Evolutionary conservation across 2,888 invertebrate genomes (phyloP), one percentile per base, ranked within the genome.

Genomic region (Rhogogaster chlorosoma): DNA sequence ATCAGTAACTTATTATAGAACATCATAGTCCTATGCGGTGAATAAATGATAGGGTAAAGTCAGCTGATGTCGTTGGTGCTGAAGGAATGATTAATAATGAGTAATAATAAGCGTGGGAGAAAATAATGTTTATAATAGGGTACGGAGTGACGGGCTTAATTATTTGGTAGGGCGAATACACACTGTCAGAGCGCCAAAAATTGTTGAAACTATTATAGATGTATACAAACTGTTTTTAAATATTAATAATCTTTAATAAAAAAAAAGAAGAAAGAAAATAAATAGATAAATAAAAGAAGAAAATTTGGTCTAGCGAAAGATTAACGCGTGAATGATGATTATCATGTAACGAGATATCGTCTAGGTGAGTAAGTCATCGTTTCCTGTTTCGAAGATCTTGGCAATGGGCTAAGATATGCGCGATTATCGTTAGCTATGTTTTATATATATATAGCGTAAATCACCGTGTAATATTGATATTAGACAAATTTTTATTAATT

Each of bases 181-280:
- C 32, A 77, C 32, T 53, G 32, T 49, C 53, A 49, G 49, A 32
- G 53, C 77, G 77, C 77, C 77, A 77, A 77, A 71, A 71, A 89
- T 89, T 91, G 91, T 91, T 91, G 89, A 91, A 89, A 89, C 88
- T 45, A 90, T 91, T 91, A 90, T 90, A 91, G 89, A 91, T 90
- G 90, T 90, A 90, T 91, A 90, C 88, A 88, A 89, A 87, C 86
- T 87, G 89, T 90, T 90, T 91, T 90, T 88, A 86, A 86, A 85
- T 86, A 86, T 83, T 87, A 87, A 87, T 89, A 88, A 82, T 73
- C 38, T 77, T 88, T 85, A 86, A 86, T 85, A 87, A 86, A 78
- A 83, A 64, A 80, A 73, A 57, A 84, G 85, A 86, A 78, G 49
- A 84, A 42, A 85, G 77, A 80, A 64, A 84, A 86, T 86, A 84